These are phyloP conservation scores for Callospermophilus lateralis DNA, from an alignment of 2,113 vertebrate genomes.

Conservation along the genomic window DNA sequence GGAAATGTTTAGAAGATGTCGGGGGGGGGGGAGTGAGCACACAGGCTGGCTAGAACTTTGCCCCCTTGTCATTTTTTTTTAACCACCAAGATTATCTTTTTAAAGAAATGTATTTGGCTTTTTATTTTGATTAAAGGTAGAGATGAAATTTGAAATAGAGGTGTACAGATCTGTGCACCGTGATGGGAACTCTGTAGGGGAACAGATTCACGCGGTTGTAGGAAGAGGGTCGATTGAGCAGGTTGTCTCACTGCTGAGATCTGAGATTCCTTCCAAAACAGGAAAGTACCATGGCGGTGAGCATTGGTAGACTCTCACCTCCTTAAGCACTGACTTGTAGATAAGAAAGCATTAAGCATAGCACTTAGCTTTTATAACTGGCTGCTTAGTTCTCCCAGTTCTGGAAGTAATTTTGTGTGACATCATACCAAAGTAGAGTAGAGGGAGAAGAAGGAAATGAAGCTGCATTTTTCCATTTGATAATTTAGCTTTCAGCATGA, in stretches of 20 bases:
- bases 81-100: slow-evolving; percentile 48
- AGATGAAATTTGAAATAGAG: neutral
- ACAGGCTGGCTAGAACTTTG: neutral
- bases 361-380: slow-evolving; percentile 68
- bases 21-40: neutral
- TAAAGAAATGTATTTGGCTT: slow-evolving; percentile 20
- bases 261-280: slow-evolving; percentile 53
- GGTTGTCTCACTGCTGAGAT: neutral
- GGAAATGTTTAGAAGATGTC: slow-evolving; percentile 36
- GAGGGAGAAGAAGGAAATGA: slow-evolving; percentile 48
- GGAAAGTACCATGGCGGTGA: slow-evolving; percentile 46
- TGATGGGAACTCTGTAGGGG: neutral
- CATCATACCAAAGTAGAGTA: slow-evolving; percentile 35
- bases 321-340: slow-evolving; percentile 11
- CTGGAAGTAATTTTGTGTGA: slow-evolving; percentile 78
- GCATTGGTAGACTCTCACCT: neutral
- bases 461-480: slow-evolving; percentile 58
- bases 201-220: neutral
- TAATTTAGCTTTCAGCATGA: slow-evolving; percentile 66
- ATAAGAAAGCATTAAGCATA: slow-evolving; percentile 57
- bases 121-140: neutral
- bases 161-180: neutral
- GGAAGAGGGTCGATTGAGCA: neutral
- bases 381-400: slow-evolving; percentile 54
- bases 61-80: slow-evolving; percentile 17